Evolutionary conservation across 2,113 vertebrate species (phyloP).

Genomic region (Tylochromis polylepis): DNA sequence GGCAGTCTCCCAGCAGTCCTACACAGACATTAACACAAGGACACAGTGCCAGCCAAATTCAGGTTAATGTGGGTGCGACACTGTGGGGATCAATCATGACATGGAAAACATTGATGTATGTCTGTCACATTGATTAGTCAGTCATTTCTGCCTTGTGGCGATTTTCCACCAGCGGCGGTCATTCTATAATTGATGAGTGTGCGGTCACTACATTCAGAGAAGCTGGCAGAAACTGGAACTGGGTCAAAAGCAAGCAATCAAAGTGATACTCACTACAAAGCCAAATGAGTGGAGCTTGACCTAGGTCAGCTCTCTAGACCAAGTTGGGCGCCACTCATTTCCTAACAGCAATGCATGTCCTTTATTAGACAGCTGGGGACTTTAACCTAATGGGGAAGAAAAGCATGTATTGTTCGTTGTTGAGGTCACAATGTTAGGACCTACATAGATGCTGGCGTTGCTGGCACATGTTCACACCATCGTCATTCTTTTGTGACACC

Average conservation of each 20-base stretch:
- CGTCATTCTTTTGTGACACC: neutral
- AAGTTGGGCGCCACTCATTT: neutral
- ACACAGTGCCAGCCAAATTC: neutral
- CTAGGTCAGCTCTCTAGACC: neutral
- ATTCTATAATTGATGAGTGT: constrained; percentile 25
- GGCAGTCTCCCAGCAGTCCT: neutral
- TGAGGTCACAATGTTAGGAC: neutral
- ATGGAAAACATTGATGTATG: constrained; percentile 44
- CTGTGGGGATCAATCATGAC: constrained; percentile 10
- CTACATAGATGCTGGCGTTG: neutral
- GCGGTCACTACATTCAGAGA: neutral
- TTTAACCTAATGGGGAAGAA: neutral
- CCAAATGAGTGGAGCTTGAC: neutral
- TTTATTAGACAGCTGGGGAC: neutral
- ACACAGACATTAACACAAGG: neutral
- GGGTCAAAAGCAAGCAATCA: neutral
- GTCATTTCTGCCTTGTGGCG: constrained; percentile 23
- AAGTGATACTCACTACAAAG: neutral
- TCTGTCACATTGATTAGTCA: constrained; percentile 32
- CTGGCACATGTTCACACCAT: neutral
- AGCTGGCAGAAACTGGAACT: neutral
- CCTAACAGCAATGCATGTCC: neutral
- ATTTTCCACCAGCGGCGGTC: neutral
- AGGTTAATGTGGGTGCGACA: neutral
- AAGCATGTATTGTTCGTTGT: neutral